phyloP scores from a whole-genome alignment of 2,888 invertebrate species.

The Nesidiocoris tenuis region DNA sequence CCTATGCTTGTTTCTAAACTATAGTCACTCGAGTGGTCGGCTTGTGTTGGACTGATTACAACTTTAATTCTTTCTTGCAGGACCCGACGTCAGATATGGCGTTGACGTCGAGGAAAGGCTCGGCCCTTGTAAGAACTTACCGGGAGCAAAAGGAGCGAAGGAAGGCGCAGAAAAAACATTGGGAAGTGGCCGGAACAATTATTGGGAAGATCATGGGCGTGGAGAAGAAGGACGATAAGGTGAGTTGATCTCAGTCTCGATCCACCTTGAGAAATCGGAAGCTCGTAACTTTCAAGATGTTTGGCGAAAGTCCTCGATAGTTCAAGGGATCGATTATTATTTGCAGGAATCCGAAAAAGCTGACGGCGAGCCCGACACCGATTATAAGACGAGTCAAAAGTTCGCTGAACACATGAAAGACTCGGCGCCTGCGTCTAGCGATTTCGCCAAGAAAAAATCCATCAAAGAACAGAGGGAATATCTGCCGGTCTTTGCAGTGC shows the following conservation, averaged over 20 bases:
- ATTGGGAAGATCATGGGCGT: constrained; percentile 97
- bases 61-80: constrained; percentile 33
- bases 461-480: constrained; percentile 85
- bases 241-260: constrained; percentile 48
- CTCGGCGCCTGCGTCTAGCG: constrained; percentile 65
- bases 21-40: too few relatives aligned
- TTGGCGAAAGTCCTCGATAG: too few relatives aligned
- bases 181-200: constrained; percentile 96
- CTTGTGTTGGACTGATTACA: too few relatives aligned
- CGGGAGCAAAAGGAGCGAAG: constrained; percentile 95
- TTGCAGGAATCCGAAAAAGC: constrained; percentile 55
- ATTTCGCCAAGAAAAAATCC: constrained; percentile 83
- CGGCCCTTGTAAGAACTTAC: constrained; percentile 81
- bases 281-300: too few relatives aligned
- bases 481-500: constrained; percentile 91
- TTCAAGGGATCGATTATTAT: too few relatives aligned
- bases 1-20: too few relatives aligned
- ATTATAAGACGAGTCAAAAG: constrained; percentile 91
- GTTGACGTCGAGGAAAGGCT: constrained; percentile 89
- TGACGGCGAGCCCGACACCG: constrained; percentile 70
- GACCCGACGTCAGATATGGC: constrained; percentile 99
- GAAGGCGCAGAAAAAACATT: constrained; percentile 97
- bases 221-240: constrained; percentile 68
- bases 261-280: too few relatives aligned
- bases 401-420: constrained; percentile 91